A percentile compares a stretch with the other conserved stretches of the same genome.
Conservation (phyloP, 2,888 invertebrate genomes). For the Zootermopsis nevadensis region DNA sequence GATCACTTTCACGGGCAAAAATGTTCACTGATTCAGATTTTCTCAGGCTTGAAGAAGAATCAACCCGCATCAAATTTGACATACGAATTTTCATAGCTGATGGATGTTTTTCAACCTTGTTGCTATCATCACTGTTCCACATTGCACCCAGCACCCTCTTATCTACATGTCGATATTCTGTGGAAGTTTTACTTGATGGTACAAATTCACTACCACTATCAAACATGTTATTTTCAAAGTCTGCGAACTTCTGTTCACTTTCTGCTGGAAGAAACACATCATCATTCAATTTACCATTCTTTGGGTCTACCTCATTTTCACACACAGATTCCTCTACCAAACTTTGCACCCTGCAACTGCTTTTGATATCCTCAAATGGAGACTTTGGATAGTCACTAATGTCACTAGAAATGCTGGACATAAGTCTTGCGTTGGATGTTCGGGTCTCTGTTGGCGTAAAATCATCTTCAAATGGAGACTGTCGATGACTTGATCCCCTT, state of each 20-base stretch:
- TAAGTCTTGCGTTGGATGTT: slow-evolving; percentile 40
- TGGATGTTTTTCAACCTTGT: slow-evolving; percentile 56
- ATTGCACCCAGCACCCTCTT: slow-evolving; percentile 32
- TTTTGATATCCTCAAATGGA: slow-evolving; percentile 53
- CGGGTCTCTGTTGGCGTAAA: slow-evolving; percentile 65
- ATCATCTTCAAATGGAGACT: slow-evolving; percentile 77
- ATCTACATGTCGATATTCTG: slow-evolving; percentile 44
- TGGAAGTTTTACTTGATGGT: slow-evolving; percentile 23
- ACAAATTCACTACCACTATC: slow-evolving; percentile 44
- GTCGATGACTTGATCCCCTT: slow-evolving; percentile 56
- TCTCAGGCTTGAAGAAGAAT: slow-evolving; percentile 60
- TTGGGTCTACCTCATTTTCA: slow-evolving; percentile 48
- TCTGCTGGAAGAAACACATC: slow-evolving; percentile 55
- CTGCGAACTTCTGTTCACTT: slow-evolving; percentile 51
- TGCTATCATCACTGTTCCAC: slow-evolving; percentile 54
- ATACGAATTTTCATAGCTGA: slow-evolving; percentile 50
- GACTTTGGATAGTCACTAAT: slow-evolving; percentile 56
- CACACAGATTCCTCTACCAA: slow-evolving; percentile 50
- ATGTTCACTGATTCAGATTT: slow-evolving; percentile 93
- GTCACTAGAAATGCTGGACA: slow-evolving; percentile 57
- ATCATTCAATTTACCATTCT: slow-evolving; percentile 53
- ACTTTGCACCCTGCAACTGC: slow-evolving; percentile 49
- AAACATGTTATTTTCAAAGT: slow-evolving; percentile 50
- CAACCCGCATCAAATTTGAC: slow-evolving; percentile 50
- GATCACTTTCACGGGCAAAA: slow-evolving; percentile 86